These are phyloP conservation scores for Drosophila persimilis DNA, from an alignment of 1,140 invertebrate genomes.

Conservation along the genomic window DNA sequence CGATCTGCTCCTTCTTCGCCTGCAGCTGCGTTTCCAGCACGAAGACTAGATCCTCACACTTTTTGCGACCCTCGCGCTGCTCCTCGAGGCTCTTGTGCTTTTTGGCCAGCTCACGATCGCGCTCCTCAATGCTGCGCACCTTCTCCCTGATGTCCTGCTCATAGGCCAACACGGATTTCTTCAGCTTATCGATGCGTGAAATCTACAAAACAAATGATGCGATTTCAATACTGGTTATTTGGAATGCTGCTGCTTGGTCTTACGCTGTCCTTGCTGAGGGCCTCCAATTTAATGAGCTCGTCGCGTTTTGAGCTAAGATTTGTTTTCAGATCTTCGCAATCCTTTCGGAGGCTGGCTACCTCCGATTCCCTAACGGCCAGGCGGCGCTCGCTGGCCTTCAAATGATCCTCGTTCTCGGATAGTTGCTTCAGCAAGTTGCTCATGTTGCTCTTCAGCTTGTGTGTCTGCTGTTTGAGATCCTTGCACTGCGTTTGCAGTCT, in stretches of 20 bases:
- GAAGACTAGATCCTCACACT: constrained; percentile 70
- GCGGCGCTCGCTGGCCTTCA: constrained; percentile 70
- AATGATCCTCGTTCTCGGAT: constrained; percentile 62
- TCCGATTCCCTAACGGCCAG: constrained; percentile 68
- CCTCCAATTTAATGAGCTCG: constrained; percentile 62
- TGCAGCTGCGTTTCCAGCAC: constrained; percentile 74
- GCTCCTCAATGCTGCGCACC: constrained; percentile 68
- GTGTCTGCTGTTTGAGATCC: constrained; percentile 71
- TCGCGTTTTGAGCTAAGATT: constrained; percentile 57
- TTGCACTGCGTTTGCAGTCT: constrained; percentile 75
- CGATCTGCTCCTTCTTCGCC: constrained; percentile 76
- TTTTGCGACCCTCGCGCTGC: constrained; percentile 73
- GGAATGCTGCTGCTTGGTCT: background rate
- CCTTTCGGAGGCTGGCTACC: constrained; percentile 55
- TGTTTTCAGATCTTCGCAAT: constrained; percentile 59
- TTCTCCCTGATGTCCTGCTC: constrained; percentile 77
- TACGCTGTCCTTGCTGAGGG: constrained; percentile 72
- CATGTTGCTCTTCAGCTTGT: constrained; percentile 67
- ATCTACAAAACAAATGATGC: constrained; percentile 19
- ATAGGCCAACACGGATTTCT: constrained; percentile 70
- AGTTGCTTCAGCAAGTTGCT: constrained; percentile 72
- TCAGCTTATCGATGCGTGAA: constrained; percentile 74
- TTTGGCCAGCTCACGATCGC: constrained; percentile 64
- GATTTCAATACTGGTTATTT: background rate
- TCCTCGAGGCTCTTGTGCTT: constrained; percentile 71